These are phyloP conservation scores for Catharus ustulatus DNA, from an alignment of 2,797 vertebrate species.

Conservation along the genomic window DNA sequence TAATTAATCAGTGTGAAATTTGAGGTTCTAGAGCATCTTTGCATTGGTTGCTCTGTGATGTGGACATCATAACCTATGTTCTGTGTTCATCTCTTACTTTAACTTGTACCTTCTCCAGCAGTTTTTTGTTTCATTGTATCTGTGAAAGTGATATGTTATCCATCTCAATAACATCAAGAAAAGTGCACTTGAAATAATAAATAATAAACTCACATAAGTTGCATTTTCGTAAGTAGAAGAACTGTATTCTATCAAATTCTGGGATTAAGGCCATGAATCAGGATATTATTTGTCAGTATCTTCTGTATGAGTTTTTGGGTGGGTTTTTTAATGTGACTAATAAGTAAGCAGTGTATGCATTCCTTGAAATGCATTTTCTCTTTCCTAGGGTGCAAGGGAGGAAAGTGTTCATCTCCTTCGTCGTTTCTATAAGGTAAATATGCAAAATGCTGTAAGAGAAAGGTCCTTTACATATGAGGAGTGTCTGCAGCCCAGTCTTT, in stretches of 20 bases:
- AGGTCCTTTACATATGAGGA: neutral
- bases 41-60: neutral
- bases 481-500: neutral
- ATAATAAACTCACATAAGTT: neutral
- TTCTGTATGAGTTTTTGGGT: neutral
- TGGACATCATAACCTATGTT: neutral
- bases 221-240: neutral
- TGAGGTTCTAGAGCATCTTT: neutral
- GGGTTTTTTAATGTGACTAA: neutral
- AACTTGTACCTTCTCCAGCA: neutral
- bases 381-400: slow-evolving; percentile 90
- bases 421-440: slow-evolving; percentile 90
- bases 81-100: neutral
- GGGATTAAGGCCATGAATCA: neutral
- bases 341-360: neutral
- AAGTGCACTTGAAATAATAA: neutral
- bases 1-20: neutral
- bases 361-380: neutral
- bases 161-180: neutral
- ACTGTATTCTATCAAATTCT: neutral
- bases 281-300: neutral
- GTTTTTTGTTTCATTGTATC: neutral
- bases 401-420: slow-evolving; percentile 95
- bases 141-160: neutral
- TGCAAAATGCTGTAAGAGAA: neutral